Conservation (phyloP, 2,888 invertebrate species). For the Galeruca laticollis region DNA sequence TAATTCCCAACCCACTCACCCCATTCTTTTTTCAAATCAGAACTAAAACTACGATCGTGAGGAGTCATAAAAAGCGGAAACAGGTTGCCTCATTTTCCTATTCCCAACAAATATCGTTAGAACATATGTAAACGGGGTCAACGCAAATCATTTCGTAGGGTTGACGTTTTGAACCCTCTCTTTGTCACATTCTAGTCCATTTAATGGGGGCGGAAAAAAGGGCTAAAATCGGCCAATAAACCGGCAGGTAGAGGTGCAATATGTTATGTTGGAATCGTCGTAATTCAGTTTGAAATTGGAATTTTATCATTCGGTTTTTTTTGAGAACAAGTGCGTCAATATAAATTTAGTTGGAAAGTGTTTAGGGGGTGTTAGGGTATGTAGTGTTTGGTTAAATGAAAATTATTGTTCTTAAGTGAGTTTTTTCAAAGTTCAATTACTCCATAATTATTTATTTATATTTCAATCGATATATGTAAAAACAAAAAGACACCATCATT, state of each 20-base stretch:
- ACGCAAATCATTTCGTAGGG: slow-evolving; percentile 52
- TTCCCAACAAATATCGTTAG: slow-evolving; percentile 45
- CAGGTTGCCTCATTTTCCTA: slow-evolving; percentile 45
- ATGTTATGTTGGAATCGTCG: slow-evolving; percentile 56
- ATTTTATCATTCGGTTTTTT: slow-evolving; percentile 40
- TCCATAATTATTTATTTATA: no score
- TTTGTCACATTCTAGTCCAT: slow-evolving; percentile 39
- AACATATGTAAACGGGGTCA: slow-evolving; percentile 51
- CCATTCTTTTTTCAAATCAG: slow-evolving; percentile 24
- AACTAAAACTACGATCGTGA: slow-evolving; percentile 7
- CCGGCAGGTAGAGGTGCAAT: slow-evolving; percentile 61
- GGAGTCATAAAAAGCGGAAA: slow-evolving; percentile 45
- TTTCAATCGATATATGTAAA: no score
- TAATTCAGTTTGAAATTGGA: slow-evolving; percentile 56
- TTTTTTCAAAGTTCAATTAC: no score
- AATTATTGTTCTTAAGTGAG: background rate
- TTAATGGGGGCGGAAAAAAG: slow-evolving; percentile 44
- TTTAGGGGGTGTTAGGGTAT: background rate
- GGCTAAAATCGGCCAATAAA: slow-evolving; percentile 59
- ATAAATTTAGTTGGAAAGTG: background rate
- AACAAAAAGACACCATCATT: no score
- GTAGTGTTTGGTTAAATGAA: background rate
- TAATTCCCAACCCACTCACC: slow-evolving; percentile 6
- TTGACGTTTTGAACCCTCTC: slow-evolving; percentile 53
- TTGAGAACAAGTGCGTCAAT: background rate